phyloP scores from a whole-genome alignment of 1,140 invertebrate genomes.

The Lucilia sericata region DNA sequence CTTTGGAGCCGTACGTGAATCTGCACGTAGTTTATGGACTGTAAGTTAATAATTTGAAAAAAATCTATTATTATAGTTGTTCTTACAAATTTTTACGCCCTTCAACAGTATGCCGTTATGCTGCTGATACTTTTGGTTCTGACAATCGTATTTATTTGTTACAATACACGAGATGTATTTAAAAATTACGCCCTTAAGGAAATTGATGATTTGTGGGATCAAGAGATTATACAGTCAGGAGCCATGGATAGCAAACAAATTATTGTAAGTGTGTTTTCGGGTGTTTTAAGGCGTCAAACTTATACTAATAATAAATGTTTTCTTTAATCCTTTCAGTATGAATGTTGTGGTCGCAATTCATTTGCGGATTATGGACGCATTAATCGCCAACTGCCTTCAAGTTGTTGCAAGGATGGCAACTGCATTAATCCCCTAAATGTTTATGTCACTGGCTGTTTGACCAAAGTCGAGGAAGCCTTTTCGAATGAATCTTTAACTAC shows the following conservation, averaged over 20 bases:
- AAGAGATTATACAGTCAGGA: slow-evolving; percentile 55
- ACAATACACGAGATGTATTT: slow-evolving; percentile 55
- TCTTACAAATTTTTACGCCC: not conserved
- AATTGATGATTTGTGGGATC: slow-evolving; percentile 55
- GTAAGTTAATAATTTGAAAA: slow-evolving; percentile 68
- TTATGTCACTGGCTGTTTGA: slow-evolving; percentile 68
- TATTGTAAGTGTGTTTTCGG: slow-evolving; percentile 49
- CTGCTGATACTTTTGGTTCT: slow-evolving; percentile 55
- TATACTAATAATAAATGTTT: not conserved
- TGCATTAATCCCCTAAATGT: slow-evolving; percentile 65
- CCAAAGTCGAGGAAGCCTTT: slow-evolving; percentile 66
- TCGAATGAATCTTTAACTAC: slow-evolving; percentile 69
- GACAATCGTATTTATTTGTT: slow-evolving; percentile 54
- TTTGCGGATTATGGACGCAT: slow-evolving; percentile 67
- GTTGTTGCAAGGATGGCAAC: slow-evolving; percentile 65
- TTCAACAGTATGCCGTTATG: slow-evolving; percentile 55
- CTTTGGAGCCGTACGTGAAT: slow-evolving; percentile 85
- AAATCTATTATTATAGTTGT: not conserved
- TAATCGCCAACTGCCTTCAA: slow-evolving; percentile 59
- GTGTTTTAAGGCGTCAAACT: not conserved
- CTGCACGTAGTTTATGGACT: slow-evolving; percentile 83
- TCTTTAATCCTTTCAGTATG: slow-evolving; percentile 66
- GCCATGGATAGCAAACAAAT: slow-evolving; percentile 59
- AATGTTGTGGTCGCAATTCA: slow-evolving; percentile 75
- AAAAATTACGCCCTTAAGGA: slow-evolving; percentile 56